These are phyloP conservation scores for Arothron firmamentum DNA, from an alignment of 2,113 vertebrate genomes.

Conservation along the genomic window DNA sequence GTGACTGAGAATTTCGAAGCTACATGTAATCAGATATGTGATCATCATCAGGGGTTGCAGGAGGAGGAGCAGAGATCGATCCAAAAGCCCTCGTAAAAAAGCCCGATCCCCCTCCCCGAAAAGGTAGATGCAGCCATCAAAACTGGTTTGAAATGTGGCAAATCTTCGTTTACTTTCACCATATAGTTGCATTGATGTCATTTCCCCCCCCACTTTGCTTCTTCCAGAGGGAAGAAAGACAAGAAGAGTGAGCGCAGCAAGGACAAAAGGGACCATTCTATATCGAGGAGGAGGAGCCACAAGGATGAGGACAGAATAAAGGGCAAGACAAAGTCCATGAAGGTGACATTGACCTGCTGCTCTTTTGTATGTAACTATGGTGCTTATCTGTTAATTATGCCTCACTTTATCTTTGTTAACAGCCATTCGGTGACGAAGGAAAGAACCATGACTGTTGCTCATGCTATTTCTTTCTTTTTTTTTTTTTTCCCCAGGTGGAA, in stretches of 20 bases:
- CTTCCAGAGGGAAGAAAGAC: slow-evolving; percentile 83
- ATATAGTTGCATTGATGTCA: not conserved
- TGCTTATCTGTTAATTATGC: too few species aligned
- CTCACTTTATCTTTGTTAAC: too few species aligned
- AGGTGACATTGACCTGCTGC: slow-evolving; percentile 45
- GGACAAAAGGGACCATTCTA: slow-evolving; percentile 79
- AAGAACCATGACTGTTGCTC: not conserved
- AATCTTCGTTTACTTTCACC: not conserved
- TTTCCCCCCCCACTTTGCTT: not conserved
- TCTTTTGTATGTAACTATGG: too few species aligned
- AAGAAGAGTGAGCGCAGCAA: slow-evolving; percentile 81
- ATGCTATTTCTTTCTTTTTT: not conserved
- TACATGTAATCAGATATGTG: too few species aligned
- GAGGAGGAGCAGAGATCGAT: slow-evolving; percentile 83
- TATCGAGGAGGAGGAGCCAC: slow-evolving; percentile 82
- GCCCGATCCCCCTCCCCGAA: slow-evolving; percentile 82
- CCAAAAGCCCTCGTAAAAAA: slow-evolving; percentile 82
- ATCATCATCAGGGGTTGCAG: slow-evolving; percentile 75
- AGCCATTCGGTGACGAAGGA: not conserved
- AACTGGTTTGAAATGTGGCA: not conserved
- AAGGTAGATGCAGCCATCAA: slow-evolving; percentile 65
- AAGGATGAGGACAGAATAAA: slow-evolving; percentile 78
- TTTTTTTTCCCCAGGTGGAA: slow-evolving; percentile 63
- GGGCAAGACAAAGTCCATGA: slow-evolving; percentile 52
- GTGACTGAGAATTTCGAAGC: not conserved